Evolutionary conservation across 2,113 vertebrate species (phyloP).

Genomic region (Thalassoma bifasciatum): DNA sequence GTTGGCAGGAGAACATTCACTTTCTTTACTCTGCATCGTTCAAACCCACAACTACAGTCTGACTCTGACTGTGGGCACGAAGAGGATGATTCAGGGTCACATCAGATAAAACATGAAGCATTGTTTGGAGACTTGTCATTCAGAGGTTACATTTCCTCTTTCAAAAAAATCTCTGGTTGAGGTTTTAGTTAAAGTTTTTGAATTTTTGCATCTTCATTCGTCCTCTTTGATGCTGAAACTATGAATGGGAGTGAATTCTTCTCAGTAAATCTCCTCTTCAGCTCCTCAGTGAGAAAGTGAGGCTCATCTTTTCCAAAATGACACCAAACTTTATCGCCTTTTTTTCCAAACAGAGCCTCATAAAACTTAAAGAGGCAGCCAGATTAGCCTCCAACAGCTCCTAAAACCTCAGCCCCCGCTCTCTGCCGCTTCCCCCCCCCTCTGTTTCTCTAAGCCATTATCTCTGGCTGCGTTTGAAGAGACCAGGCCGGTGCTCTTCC

Average conservation of each 20-base stretch:
- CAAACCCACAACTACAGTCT: background rate
- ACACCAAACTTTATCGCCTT: too few relatives aligned
- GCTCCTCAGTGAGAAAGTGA: background rate
- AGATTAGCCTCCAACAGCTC: slow-evolving; percentile 13
- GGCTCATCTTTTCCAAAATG: background rate
- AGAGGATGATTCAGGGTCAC: background rate
- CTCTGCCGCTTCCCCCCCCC: slow-evolving; percentile 38
- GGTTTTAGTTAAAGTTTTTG: background rate
- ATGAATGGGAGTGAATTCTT: background rate
- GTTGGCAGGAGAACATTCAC: background rate
- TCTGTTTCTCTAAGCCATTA: slow-evolving; percentile 64
- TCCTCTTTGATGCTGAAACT: background rate
- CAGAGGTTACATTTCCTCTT: background rate
- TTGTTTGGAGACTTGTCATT: background rate
- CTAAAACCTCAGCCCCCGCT: slow-evolving; percentile 26
- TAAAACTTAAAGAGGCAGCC: background rate
- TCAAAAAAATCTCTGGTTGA: background rate
- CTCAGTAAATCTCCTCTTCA: background rate
- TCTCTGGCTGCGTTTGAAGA: slow-evolving; percentile 76
- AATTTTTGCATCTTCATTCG: slow-evolving; percentile 12
- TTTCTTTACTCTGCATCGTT: background rate
- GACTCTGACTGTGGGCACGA: background rate
- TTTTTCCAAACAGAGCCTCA: background rate
- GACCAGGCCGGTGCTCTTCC: slow-evolving; percentile 62
- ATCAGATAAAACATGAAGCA: background rate